These are phyloP conservation scores for Trinorchestia longiramus DNA, from an alignment of 1,140 invertebrate genomes.

Conservation along the genomic window DNA sequence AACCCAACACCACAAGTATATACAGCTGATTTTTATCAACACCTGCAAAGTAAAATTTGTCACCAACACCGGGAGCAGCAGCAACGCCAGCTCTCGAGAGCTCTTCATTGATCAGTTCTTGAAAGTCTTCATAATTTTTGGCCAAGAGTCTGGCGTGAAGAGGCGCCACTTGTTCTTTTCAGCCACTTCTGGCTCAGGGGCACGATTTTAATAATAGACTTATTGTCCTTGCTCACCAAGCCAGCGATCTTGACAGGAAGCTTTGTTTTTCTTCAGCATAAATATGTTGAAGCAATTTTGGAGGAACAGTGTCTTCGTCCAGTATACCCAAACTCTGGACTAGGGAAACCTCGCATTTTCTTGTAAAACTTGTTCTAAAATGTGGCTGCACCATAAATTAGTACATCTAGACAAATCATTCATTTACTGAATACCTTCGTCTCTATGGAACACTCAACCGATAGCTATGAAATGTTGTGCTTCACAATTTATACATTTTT, in stretches of 20 bases:
- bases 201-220: not conserved
- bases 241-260: not conserved
- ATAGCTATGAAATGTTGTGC: too few relatives aligned
- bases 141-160: not conserved
- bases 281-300: not conserved
- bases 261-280: not conserved
- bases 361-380: not conserved
- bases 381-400: not conserved
- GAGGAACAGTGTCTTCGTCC: not conserved
- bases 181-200: not conserved
- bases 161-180: not conserved
- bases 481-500: too few relatives aligned
- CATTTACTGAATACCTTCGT: not conserved
- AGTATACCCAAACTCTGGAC: not conserved
- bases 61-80: not conserved
- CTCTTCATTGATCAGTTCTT: conserved; percentile 8
- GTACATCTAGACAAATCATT: not conserved
- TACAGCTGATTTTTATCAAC: not conserved
- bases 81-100: not conserved
- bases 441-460: not conserved
- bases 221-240: conserved; percentile 6
- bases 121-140: conserved; percentile 2
- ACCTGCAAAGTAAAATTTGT: not conserved
- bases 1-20: too few relatives aligned
- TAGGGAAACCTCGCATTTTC: not conserved